These are phyloP conservation scores for Hydrozoanthus tunicans DNA, from an alignment of 64 coral and sea anemone species.

Conservation along the genomic window DNA sequence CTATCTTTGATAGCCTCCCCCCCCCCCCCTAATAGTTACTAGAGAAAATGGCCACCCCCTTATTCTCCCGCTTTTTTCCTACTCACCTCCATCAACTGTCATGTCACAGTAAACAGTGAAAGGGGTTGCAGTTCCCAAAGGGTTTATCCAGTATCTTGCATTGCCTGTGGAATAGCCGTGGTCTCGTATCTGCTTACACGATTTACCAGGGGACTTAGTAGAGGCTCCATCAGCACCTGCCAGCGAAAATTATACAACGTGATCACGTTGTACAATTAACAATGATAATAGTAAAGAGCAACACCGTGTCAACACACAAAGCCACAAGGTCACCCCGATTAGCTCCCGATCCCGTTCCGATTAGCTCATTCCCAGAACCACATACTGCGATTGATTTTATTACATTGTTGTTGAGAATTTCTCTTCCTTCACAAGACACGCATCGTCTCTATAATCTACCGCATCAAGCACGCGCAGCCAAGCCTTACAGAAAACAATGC, in stretches of 20 bases:
- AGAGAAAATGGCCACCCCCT: no score
- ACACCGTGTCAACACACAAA: not conserved
- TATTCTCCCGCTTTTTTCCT: not conserved
- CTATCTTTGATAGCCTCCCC: no score
- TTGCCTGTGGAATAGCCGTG: not conserved
- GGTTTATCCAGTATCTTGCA: slow-evolving; percentile 44
- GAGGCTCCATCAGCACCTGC: slow-evolving; percentile 29
- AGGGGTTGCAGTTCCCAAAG: not conserved
- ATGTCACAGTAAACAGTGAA: slow-evolving; percentile 61
- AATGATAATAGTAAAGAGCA: not conserved
- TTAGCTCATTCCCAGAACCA: no score
- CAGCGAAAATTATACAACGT: not conserved
- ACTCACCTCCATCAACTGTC: slow-evolving; percentile 50
- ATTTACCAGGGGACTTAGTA: slow-evolving; percentile 28
- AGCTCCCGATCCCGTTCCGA: no score
- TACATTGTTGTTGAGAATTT: no score
- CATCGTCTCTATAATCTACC: no score
- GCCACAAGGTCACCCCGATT: no score
- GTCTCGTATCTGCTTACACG: slow-evolving; percentile 59
- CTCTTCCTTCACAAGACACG: no score
- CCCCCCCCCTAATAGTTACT: no score
- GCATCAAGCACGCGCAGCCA: no score
- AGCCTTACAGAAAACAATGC: no score
- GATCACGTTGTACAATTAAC: not conserved
- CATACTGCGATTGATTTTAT: no score